Evolutionary conservation across 2,888 invertebrate species (phyloP).

Genomic region (Nipponacmea schrenckii): DNA sequence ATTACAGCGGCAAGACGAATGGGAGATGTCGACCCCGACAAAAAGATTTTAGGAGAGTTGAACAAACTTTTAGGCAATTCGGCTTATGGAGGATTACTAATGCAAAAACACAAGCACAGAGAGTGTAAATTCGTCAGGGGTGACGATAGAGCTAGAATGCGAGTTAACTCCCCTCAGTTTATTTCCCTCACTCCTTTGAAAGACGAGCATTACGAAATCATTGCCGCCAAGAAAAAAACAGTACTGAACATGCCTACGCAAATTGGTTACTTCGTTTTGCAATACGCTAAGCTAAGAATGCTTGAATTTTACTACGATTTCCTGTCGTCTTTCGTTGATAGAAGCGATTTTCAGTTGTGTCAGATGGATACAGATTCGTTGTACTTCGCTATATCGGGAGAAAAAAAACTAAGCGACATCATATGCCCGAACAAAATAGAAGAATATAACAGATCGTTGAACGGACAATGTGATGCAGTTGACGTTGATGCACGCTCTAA

Average conservation of each 20-base stretch:
- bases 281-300: slow-evolving; percentile 3
- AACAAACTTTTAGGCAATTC: slow-evolving; percentile 5
- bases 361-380: too few species aligned
- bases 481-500: not conserved
- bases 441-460: slow-evolving; percentile 9
- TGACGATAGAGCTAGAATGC: not conserved
- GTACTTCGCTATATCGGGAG: not conserved
- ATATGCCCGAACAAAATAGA: not conserved
- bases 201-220: slow-evolving; percentile 6
- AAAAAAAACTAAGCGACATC: not conserved
- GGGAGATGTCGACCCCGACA: slow-evolving; percentile 11
- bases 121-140: not conserved
- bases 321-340: not conserved
- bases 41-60: slow-evolving; percentile 4
- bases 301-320: slow-evolving; percentile 1
- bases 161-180: not conserved
- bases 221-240: not conserved
- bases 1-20: not conserved
- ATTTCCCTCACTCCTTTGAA: slow-evolving; percentile 1
- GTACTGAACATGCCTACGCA: slow-evolving; percentile 2
- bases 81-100: not conserved
- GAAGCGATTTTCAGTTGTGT: not conserved
- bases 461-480: not conserved
- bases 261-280: not conserved
- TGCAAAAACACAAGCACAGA: slow-evolving; percentile 11